Evolutionary conservation across 30 jellyfish, hydroid and myxozoan genomes (phyloP), one percentile per base, ranked within the genome.

Genomic region (Aurelia aurita complex sp. Pacific): DNA sequence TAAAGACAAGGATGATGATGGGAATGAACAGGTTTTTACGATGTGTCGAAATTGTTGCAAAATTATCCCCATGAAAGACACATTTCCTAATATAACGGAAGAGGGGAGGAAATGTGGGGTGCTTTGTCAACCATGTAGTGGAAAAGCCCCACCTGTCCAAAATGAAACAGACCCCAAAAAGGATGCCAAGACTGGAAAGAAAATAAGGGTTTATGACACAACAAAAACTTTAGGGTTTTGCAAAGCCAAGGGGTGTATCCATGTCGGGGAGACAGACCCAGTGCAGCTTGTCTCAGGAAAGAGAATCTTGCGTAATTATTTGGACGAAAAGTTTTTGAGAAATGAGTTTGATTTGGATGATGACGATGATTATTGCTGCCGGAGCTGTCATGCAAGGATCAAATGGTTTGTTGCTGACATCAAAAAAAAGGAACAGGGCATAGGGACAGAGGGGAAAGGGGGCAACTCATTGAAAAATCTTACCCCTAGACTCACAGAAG

Each of bases 371-470:
- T 75, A 72, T 57, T 89, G 97, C 67, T 89, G 97, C 50, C 70
- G 89, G 66, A 73, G 89, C 36, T 89, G 97, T 67, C 82, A 84
- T 57, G 87, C 92, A 51, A 62, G 85, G 35, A 82, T 89, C 40
- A 89, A 89, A 55, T 72, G 89, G 90, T 81, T 75, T 80, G 90
- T 89, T 10, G 88, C 87, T 34, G 93, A 68, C 19, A 60, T 81
- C 23, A 68, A 69, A 70, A 81, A 81, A 57, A 52, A 55, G 64
- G 83, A 81, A 36, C 43, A 32, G 12, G 91, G 91, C 11, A 34
- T 46, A 6, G 62, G 83, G 73, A n/a, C 91, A 38, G 91, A 81
- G 32, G 81, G 91, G 6, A 83, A 83, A 42, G 71, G 65, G 14
- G 89, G 33, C 33, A 81, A 69, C 64, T 81, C 91, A 13, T 43